Evolutionary conservation across 2,113 vertebrate species (phyloP).

Genomic region (Tilapia sparmanii): DNA sequence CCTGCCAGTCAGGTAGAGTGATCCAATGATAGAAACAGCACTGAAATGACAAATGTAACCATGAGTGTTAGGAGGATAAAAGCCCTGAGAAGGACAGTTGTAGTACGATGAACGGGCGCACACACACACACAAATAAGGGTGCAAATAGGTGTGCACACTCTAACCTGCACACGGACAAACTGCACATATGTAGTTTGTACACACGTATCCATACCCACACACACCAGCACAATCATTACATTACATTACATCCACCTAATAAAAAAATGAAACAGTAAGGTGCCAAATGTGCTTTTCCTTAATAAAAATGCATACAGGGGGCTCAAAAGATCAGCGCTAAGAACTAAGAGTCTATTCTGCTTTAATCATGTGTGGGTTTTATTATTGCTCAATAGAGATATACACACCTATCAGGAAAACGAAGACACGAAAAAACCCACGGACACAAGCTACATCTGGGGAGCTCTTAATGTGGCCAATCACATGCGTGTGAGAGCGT

Average conservation of each 20-base stretch:
- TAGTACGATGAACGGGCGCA: background rate
- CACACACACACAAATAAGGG: background rate
- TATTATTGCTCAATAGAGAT: slow-evolving; percentile 69
- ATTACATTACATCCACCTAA: slow-evolving; percentile 58
- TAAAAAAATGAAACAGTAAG: slow-evolving; percentile 60
- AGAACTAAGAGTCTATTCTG: slow-evolving; percentile 69
- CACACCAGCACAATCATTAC: slow-evolving; percentile 50
- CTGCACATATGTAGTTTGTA: background rate
- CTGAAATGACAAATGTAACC: slow-evolving; percentile 46
- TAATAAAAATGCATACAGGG: slow-evolving; percentile 72
- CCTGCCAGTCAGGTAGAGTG: slow-evolving; percentile 31
- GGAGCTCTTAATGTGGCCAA: slow-evolving; percentile 70
- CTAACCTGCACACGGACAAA: background rate
- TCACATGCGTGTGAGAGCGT: slow-evolving; percentile 49
- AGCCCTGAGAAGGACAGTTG: slow-evolving; percentile 29
- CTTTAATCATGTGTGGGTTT: slow-evolving; percentile 73
- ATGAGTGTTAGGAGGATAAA: slow-evolving; percentile 24
- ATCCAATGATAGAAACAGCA: slow-evolving; percentile 16
- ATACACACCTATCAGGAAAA: slow-evolving; percentile 66
- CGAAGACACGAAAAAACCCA: slow-evolving; percentile 63
- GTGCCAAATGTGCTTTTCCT: slow-evolving; percentile 65
- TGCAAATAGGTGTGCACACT: background rate
- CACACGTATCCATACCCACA: background rate
- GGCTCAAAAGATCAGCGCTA: slow-evolving; percentile 69
- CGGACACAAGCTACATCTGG: slow-evolving; percentile 58